Base-by-base conservation (phyloP, 1,140 invertebrate species). In the Drosophila melanica region DNA sequence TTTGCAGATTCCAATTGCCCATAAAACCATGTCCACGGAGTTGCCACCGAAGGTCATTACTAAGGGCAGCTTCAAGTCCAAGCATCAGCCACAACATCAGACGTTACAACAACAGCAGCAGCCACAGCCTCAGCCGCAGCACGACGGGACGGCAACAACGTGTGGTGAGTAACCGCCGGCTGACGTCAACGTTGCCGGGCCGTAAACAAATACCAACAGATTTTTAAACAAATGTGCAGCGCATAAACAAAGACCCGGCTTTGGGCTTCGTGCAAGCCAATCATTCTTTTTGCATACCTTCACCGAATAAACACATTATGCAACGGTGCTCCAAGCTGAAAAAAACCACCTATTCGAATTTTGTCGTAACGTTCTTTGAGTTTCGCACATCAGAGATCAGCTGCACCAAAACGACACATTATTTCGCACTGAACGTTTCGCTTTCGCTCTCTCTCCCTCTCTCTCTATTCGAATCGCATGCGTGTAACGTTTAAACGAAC, bases 141-240 rank as follows among this genome's bases (percentile, higher is more conserved):
- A 14, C 23, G 44, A 60, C 18, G 63, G 53, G 14, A 45, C 69
- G 18, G 47, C 58, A 54, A 35, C 59, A 11, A 7, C 39, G 51
- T 42, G 39, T 27, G 23, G 65, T 68, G 47, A 68, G 65, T 68
- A 62, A 62, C 12, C 18, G 39, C 39, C 50, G 27, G 20, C 18
- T 51, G 55, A 37, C 44, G 44, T 45, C 44, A 10, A n/a, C 18
- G 44, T 27, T 2, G 27, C 6, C 5, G 23, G 23, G 23, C 23
- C 27, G 27, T 67, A 68, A 68, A 68, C 57, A 68, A 68, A 68
- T 44, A 51, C 23, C 59, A 42, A 44, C 10, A n/a, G 47, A 33
- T 59, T 60, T 51, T 68, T 68, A 68, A 60, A 60, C 55, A 60
- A 68, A 67, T 47, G 53, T 66, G 41, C 45, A 54, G 55, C 45